Percentiles rank a stretch among this genome's conserved stretches.
phyloP scores from a whole-genome alignment of 2,797 vertebrate genomes.

The Dipus sagitta region DNA sequence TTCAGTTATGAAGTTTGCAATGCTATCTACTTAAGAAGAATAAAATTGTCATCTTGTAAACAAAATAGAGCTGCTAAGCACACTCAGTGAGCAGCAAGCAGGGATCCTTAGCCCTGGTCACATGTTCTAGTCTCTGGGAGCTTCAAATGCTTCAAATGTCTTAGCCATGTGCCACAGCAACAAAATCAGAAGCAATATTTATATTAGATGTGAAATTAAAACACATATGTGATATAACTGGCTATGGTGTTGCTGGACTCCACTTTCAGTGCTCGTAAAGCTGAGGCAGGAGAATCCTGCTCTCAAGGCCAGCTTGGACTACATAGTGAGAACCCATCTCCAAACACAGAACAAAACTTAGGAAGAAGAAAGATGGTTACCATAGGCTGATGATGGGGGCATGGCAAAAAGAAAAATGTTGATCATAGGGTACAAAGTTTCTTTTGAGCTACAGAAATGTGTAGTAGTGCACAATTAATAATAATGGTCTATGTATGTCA shows the following conservation, averaged over 20 bases:
- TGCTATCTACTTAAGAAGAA: neutral
- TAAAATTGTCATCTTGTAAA: neutral
- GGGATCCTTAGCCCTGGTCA: neutral
- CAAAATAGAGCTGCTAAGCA: neutral
- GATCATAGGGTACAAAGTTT: neutral
- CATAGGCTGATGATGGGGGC: neutral
- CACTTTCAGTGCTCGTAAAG: neutral
- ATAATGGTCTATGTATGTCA: neutral
- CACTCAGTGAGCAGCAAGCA: neutral
- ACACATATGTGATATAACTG: neutral
- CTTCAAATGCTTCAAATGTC: neutral
- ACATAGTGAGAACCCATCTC: neutral
- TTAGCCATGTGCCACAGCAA: neutral
- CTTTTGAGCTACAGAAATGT: neutral
- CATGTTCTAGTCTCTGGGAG: too few relatives aligned
- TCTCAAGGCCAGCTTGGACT: neutral
- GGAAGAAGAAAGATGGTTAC: neutral
- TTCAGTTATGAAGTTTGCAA: constrained; percentile 24
- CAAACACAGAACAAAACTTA: neutral
- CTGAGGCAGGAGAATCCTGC: neutral
- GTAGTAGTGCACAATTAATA: neutral
- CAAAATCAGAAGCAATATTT: neutral
- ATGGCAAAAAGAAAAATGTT: neutral
- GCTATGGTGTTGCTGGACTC: neutral
- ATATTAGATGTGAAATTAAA: neutral